Evolutionary conservation across 1,140 invertebrate genomes (phyloP).

Genomic region (Sipha flava): DNA sequence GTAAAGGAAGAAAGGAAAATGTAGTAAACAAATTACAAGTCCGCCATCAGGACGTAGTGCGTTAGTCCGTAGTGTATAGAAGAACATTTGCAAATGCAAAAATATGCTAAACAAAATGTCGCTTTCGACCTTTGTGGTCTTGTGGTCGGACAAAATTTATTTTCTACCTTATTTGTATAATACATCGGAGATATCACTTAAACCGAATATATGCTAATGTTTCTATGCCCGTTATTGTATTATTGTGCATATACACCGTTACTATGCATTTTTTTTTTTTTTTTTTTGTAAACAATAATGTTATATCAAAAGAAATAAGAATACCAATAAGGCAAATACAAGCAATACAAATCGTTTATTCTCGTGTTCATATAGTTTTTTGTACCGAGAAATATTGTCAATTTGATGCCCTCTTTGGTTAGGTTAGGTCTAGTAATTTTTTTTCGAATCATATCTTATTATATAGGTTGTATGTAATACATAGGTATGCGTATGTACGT

Average conservation of each 20-base stretch:
- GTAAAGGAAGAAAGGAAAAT: background rate
- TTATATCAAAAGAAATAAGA: no score
- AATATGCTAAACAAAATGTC: constrained; percentile 14
- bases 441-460: no score
- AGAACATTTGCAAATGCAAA: background rate
- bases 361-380: no score
- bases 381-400: no score
- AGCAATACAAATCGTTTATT: no score
- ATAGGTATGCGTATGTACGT: no score
- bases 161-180: background rate
- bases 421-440: no score
- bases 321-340: no score
- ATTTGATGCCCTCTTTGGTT: no score
- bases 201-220: background rate
- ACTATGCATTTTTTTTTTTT: no score
- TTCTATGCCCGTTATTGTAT: background rate
- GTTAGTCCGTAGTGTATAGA: background rate
- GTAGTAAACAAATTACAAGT: background rate
- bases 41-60: background rate
- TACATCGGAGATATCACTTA: background rate
- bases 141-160: background rate
- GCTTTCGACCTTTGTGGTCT: background rate
- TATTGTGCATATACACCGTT: no score
- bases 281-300: background rate
- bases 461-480: no score